Conservation (phyloP, 2,888 invertebrate genomes). For the Eulithis testata region DNA sequence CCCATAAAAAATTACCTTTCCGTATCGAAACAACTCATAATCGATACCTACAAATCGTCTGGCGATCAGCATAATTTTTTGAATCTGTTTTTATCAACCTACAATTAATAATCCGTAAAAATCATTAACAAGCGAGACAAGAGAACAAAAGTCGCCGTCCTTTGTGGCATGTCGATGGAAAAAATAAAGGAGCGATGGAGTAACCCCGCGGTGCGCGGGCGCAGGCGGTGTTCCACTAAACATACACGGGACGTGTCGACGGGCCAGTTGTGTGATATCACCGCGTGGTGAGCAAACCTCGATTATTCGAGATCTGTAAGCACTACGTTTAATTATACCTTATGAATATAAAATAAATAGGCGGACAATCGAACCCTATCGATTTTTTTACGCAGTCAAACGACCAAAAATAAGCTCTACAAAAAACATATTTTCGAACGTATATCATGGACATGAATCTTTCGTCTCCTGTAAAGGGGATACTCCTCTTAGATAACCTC, state of each 20-base stretch:
- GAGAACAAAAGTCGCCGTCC: conserved; percentile 82
- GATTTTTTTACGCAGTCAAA: too few relatives aligned
- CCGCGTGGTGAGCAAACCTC: conserved; percentile 38
- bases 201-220: conserved; percentile 68
- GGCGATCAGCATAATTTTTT: conserved; percentile 64
- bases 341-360: too few relatives aligned
- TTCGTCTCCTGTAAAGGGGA: too few relatives aligned
- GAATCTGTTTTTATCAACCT: conserved; percentile 75
- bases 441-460: too few relatives aligned
- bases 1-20: conserved; percentile 27
- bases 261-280: conserved; percentile 54
- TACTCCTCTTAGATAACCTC: too few relatives aligned
- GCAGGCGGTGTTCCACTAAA: conserved; percentile 57
- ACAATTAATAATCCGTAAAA: conserved; percentile 84
- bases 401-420: too few relatives aligned
- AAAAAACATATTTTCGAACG: too few relatives aligned
- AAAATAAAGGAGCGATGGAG: conserved; percentile 63
- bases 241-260: conserved; percentile 78
- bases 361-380: too few relatives aligned
- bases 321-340: too few relatives aligned
- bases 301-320: background rate
- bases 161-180: conserved; percentile 71
- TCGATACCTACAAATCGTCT: conserved; percentile 43
- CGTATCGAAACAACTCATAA: conserved; percentile 30
- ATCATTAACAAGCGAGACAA: conserved; percentile 82